Evolutionary conservation across 2,113 vertebrate genomes (phyloP).

Genomic region (Sprattus sprattus): DNA sequence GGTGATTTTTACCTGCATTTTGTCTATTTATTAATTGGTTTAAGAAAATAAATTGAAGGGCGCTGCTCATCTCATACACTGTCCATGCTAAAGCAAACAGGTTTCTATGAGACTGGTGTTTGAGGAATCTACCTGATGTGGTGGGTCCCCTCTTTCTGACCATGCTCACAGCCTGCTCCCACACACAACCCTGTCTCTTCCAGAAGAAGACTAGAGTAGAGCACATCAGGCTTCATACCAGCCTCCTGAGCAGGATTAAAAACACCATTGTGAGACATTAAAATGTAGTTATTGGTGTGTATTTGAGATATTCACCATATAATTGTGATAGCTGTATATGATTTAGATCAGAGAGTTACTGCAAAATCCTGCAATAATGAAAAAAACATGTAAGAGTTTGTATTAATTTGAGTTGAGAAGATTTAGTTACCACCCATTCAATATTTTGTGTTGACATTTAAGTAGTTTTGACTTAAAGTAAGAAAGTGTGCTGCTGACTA

Average conservation of each 20-base stretch:
- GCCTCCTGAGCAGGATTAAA: slow-evolving; percentile 51
- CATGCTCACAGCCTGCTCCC: slow-evolving; percentile 54
- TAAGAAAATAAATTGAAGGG: too few species aligned
- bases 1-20: too few species aligned
- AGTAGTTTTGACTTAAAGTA: neutral
- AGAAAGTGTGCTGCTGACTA: neutral
- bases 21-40: too few species aligned
- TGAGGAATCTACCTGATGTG: slow-evolving; percentile 65
- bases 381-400: neutral
- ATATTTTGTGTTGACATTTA: neutral
- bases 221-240: slow-evolving; percentile 58
- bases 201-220: slow-evolving; percentile 64
- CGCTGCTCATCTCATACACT: neutral
- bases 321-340: neutral
- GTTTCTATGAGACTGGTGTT: neutral
- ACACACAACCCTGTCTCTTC: slow-evolving; percentile 61
- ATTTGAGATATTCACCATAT: too few species aligned
- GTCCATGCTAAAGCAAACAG: neutral
- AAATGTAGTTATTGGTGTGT: neutral
- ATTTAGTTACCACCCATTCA: too few species aligned
- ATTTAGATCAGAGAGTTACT: too few species aligned
- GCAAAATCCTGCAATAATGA: neutral
- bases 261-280: neutral
- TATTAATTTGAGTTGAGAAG: too few species aligned
- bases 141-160: slow-evolving; percentile 59